phyloP scores from a whole-genome alignment of 30 jellyfish, hydroid and myxozoan species.

The Nemopilema nomurai region DNA sequence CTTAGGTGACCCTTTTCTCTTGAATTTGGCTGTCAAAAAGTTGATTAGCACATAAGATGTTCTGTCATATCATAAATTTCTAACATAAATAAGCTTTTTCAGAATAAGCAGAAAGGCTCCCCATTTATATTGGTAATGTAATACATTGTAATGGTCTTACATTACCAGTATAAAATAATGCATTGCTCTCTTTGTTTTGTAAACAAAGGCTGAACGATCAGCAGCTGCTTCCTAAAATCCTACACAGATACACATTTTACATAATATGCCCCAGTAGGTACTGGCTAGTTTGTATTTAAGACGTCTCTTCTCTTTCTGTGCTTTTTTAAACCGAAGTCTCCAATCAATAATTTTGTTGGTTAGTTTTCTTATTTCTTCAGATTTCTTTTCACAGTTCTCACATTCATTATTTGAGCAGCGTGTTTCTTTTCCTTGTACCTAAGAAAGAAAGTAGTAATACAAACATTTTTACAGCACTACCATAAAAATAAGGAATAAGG shows the following conservation, averaged over 20 bases:
- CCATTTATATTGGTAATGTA: background rate
- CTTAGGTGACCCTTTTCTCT: slow-evolving; percentile 11
- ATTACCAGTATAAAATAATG: slow-evolving; percentile 4
- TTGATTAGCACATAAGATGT: background rate
- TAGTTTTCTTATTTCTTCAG: slow-evolving; percentile 3
- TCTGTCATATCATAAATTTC: background rate
- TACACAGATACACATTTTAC: background rate
- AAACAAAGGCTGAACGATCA: background rate
- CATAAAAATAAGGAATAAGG: background rate
- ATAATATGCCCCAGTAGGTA: background rate
- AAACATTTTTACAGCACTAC: background rate
- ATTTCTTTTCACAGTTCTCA: background rate
- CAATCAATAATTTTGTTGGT: slow-evolving; percentile 23
- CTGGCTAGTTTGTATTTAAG: slow-evolving; percentile 21
- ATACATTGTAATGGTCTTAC: background rate
- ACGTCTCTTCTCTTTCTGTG: slow-evolving; percentile 26
- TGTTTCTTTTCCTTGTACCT: slow-evolving; percentile 1
- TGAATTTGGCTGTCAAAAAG: background rate
- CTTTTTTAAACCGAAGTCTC: slow-evolving; percentile 21
- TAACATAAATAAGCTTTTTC: background rate
- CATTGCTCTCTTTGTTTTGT: background rate
- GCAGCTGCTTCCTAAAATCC: background rate
- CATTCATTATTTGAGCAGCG: background rate
- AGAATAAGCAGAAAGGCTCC: background rate
- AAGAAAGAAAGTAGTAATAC: background rate